Evolutionary conservation across 2,797 vertebrate genomes (phyloP), one percentile per base, ranked within the genome.

Genomic region (Loriculus beryllinus): DNA sequence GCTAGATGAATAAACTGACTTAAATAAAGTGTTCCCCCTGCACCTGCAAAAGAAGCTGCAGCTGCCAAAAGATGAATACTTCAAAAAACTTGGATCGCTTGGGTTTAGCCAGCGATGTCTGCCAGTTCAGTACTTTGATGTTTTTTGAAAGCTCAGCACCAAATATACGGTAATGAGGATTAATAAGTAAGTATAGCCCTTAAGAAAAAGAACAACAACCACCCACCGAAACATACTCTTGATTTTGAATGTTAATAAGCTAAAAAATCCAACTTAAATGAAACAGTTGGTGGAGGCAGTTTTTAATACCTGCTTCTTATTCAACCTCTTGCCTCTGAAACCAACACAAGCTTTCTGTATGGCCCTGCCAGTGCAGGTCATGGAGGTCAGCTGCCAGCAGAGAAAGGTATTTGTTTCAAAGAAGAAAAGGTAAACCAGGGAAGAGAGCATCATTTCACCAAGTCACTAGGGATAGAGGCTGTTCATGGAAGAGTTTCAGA

Each of bases 41-140:
- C 95, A 97, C 92, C 95, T 97, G 94, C 94, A 92, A 76, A 77
- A 96, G 79, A 93, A 95, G 81, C 91, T 68, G 71, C 94, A 94
- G 88, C 96, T 96, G 96, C 93, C 86, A 84, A 57, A 94, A 94
- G 86, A 95, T 82, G 92, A 95, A 92, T 86, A 79, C 90, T 95
- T 96, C 25, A 95, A 84, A 94, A 95, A 84, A 51, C 23, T 21
- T 60, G 67, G 43, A 69, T 92, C 68, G 83, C 77, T 81, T 45
- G 39, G 90, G 90, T 79, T 71, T 68, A 80, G 51, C 47, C 60
- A 45, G 63, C 60, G 78, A 70, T 86, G 86, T 90, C 77, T 93
- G 81, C 88, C 90, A 93, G 80, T 90, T 80, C 63, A 70, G 51
- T 82, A 77, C 92, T 95, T 95, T 92, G 88, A 94, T 92, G 86